Evolutionary conservation across 2,797 vertebrate genomes (phyloP).

Genomic region (Coregonus suidteri): DNA sequence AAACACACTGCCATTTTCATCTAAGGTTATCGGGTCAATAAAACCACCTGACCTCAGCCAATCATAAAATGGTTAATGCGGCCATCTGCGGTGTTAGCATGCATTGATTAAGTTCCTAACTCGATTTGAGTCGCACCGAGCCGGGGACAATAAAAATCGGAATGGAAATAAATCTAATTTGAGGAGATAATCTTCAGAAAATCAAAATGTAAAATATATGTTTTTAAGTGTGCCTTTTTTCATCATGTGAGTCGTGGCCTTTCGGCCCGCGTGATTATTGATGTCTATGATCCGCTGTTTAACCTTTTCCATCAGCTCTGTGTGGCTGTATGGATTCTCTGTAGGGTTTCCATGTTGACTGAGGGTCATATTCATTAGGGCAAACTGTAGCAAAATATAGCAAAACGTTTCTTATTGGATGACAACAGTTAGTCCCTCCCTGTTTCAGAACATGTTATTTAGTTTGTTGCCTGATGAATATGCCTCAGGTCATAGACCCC

Average conservation of each 20-base stretch:
- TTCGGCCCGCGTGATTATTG: constrained; percentile 61
- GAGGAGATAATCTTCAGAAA: constrained; percentile 68
- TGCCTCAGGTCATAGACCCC: background rate
- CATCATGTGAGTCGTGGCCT: constrained; percentile 58
- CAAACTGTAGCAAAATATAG: background rate
- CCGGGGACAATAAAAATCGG: constrained; percentile 68
- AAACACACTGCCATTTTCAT: constrained; percentile 63
- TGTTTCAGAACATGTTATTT: background rate
- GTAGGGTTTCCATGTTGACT: background rate
- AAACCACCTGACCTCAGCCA: constrained; percentile 70
- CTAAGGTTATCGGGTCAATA: constrained; percentile 75
- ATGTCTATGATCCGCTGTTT: constrained; percentile 50
- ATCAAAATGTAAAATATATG: constrained; percentile 73
- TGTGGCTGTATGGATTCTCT: background rate
- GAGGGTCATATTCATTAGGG: background rate
- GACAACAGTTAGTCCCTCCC: background rate
- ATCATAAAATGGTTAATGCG: constrained; percentile 75
- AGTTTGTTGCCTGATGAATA: background rate
- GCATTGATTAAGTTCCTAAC: constrained; percentile 77
- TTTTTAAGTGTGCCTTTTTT: constrained; percentile 69
- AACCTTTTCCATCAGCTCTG: constrained; percentile 28
- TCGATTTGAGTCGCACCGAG: constrained; percentile 67
- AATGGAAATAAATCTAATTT: constrained; percentile 71
- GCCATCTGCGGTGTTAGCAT: constrained; percentile 60
- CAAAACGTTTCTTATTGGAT: constrained; percentile 17